Base-by-base conservation (phyloP, 2,797 vertebrate genomes). In the Melanotaenia pygmaea region DNA sequence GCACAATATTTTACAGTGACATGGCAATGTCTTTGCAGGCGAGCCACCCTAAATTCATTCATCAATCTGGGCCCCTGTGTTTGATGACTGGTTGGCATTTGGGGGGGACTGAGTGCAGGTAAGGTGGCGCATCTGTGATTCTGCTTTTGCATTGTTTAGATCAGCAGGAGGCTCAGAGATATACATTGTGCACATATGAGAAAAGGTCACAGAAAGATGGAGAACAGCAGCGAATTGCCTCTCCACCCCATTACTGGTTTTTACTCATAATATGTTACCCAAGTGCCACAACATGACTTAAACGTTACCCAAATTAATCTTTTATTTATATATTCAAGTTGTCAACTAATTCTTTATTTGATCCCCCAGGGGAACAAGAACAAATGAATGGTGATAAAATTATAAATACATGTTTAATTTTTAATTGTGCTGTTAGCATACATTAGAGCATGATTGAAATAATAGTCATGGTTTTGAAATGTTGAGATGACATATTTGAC, bases 191-290 rank as follows among this genome's bases (percentile, higher is more conserved):
- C 85, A 91, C 91, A 92, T 89, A 89, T 92, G 88, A 81, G 93
- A 88, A 94, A 95, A 94, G 94, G 94, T 95, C 93, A 94, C 74
- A 18, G 76, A 91, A 91, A 94, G 92, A 95, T 93, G 89, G 92
- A 91, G 88, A 91, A 86, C 85, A 72, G 74, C 47, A 18, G 84
- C 86, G 93, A 93, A 95, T 93, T 91, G 91, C 91, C 89, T 93
- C 84, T 90, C 89, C 71, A 70, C 88, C 86, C 87, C 81, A 87
- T 92, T 92, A 89, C 91, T 70, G 79, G 68, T 86, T 82, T 91
- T 86, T 81, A 82, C 28, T 88, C 81, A 47, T 76, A 70, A 80
- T 86, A 70, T 70, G 72, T 87, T 86, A 79, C 72, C 67, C 74
- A 79, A 37, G 71, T 84, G 86, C 72, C 81, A 82, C 65, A 65